Conservation (phyloP, 2,113 vertebrate genomes). For the Nettapus auritus region DNA sequence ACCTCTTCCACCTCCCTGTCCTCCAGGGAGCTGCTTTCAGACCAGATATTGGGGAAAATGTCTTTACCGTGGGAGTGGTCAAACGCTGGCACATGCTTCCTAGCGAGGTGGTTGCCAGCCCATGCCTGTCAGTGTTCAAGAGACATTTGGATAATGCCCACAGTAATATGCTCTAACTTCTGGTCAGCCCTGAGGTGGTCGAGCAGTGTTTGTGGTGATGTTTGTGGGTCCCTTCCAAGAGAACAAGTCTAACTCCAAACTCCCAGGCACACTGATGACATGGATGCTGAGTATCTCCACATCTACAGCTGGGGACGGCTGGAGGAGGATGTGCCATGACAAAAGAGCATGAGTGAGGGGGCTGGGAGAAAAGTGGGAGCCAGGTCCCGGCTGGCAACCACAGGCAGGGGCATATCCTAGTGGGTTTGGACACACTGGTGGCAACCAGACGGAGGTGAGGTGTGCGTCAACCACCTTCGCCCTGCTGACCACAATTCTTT, state of each 20-base stretch:
- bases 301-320: background rate
- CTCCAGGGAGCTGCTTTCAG: background rate
- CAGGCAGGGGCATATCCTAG: background rate
- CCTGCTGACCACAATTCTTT: too few species aligned
- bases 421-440: too few species aligned
- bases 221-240: background rate
- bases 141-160: background rate
- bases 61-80: too few species aligned
- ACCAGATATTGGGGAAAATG: too few species aligned
- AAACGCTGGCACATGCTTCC: too few species aligned
- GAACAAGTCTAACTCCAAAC: too few species aligned
- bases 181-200: background rate
- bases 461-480: too few species aligned
- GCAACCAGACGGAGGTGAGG: too few species aligned
- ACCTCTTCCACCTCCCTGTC: background rate
- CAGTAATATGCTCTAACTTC: background rate
- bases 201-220: background rate
- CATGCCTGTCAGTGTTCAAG: background rate
- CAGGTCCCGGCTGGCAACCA: background rate
- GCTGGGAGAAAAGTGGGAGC: background rate
- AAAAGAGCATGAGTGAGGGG: background rate
- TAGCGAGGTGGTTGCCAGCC: background rate
- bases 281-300: too few species aligned
- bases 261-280: too few species aligned
- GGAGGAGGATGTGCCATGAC: background rate